Percentiles rank a stretch among this genome's conserved stretches.
These are phyloP conservation scores for Cheilosia impressa DNA, from an alignment of 2,888 invertebrate genomes.

Conservation along the genomic window DNA sequence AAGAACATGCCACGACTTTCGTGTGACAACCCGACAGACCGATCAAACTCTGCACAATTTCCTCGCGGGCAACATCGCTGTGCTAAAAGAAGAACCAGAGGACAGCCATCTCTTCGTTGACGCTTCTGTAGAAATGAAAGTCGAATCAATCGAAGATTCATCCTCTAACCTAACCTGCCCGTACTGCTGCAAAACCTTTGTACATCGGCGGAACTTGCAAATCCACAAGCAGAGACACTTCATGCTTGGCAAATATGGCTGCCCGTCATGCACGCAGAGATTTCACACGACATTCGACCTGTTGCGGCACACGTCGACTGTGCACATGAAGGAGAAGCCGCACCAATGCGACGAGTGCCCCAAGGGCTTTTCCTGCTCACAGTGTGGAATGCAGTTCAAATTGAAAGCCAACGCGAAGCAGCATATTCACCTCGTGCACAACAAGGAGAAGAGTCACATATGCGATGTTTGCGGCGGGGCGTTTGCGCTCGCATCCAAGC, in stretches of 20 bases:
- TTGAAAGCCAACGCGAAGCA: slow-evolving; percentile 36
- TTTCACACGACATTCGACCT: slow-evolving; percentile 52
- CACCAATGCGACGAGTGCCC: slow-evolving; percentile 10
- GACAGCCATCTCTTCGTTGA: background rate
- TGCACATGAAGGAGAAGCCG: background rate
- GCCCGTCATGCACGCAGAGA: slow-evolving; percentile 19
- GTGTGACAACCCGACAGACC: slow-evolving; percentile 39
- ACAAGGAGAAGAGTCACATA: background rate
- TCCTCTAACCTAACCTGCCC: slow-evolving; percentile 15
- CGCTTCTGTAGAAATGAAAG: background rate
- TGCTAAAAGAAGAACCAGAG: slow-evolving; percentile 16
- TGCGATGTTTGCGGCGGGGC: slow-evolving; percentile 32
- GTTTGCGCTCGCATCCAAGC: slow-evolving; percentile 23
- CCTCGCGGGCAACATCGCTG: slow-evolving; percentile 16
- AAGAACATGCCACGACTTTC: slow-evolving; percentile 20
- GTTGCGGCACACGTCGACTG: slow-evolving; percentile 31
- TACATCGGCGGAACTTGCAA: slow-evolving; percentile 27
- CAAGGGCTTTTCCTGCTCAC: slow-evolving; percentile 27
- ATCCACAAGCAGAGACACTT: slow-evolving; percentile 46
- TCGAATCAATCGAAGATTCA: slow-evolving; percentile 3
- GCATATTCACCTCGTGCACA: slow-evolving; percentile 33
- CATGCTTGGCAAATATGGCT: slow-evolving; percentile 26
- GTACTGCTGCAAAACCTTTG: slow-evolving; percentile 31
- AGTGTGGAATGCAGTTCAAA: slow-evolving; percentile 44
- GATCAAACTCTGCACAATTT: slow-evolving; percentile 40